phyloP scores from a whole-genome alignment of 2,888 invertebrate genomes.

The Caenorhabditis sinica region DNA sequence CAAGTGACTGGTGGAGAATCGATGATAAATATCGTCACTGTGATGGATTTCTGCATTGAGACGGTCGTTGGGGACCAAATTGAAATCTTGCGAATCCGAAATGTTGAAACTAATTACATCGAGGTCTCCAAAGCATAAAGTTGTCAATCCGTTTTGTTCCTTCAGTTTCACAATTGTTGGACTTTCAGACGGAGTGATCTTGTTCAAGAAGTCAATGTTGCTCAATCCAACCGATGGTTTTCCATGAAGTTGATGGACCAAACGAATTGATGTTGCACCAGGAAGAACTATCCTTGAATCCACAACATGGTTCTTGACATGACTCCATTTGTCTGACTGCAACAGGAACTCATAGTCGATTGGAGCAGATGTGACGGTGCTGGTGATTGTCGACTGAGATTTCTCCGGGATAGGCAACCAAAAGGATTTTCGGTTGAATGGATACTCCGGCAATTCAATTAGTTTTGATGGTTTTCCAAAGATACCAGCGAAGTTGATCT shows the following conservation, averaged over 20 bases:
- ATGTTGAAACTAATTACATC: conserved; percentile 64
- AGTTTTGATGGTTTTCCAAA: conserved; percentile 51
- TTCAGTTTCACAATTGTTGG: conserved; percentile 48
- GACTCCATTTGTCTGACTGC: conserved; percentile 62
- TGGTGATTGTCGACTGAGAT: conserved; percentile 2
- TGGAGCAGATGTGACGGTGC: background rate
- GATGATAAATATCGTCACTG: conserved; percentile 66
- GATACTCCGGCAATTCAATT: conserved; percentile 67
- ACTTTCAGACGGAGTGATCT: conserved; percentile 55
- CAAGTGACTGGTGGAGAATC: conserved; percentile 57
- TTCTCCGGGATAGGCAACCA: conserved; percentile 63
- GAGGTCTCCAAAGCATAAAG: conserved; percentile 37
- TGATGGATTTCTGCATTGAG: conserved; percentile 45
- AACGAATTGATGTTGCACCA: conserved; percentile 69
- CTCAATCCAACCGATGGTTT: conserved; percentile 31
- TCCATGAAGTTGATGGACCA: conserved; percentile 56
- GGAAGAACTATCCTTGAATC: conserved; percentile 71
- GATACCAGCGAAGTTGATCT: conserved; percentile 41
- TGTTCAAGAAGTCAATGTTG: conserved; percentile 69
- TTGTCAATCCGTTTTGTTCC: conserved; percentile 35
- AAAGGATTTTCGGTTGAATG: conserved; percentile 66
- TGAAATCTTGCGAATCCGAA: background rate
- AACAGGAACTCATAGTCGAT: conserved; percentile 42
- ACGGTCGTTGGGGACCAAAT: conserved; percentile 28
- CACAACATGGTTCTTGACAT: conserved; percentile 71